Evolutionary conservation across 2,113 vertebrate genomes (phyloP).

Genomic region (Zosterops pallidus): DNA sequence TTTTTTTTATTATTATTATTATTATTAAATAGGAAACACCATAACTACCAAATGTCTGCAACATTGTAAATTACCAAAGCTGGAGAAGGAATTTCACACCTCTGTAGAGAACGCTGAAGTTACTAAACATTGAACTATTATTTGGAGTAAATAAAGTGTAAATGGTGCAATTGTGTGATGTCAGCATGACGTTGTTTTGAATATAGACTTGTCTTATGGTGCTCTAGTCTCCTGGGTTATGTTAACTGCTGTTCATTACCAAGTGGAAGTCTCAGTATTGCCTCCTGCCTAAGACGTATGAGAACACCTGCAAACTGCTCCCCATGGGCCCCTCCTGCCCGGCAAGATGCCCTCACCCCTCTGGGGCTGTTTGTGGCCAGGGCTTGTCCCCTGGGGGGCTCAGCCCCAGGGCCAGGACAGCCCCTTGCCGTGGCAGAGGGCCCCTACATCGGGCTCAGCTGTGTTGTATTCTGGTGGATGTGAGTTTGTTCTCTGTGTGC

Average conservation of each 20-base stretch:
- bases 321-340: neutral
- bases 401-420: neutral
- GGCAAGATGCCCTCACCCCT: neutral
- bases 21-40: constrained; percentile 46
- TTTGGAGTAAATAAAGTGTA: constrained; percentile 76
- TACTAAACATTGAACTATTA: constrained; percentile 71
- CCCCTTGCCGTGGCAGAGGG: neutral
- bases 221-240: constrained; percentile 80
- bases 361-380: neutral
- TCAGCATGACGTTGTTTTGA: constrained; percentile 82
- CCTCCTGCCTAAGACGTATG: constrained; percentile 48
- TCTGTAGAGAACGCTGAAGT: constrained; percentile 73
- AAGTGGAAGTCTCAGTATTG: constrained; percentile 71
- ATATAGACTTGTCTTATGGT: constrained; percentile 80
- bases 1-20: neutral
- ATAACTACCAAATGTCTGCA: constrained; percentile 66
- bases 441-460: constrained; percentile 28
- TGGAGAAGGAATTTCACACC: constrained; percentile 69
- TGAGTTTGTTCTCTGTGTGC: constrained; percentile 65
- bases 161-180: constrained; percentile 78
- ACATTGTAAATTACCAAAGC: constrained; percentile 67
- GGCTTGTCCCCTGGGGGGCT: neutral
- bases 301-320: constrained; percentile 32
- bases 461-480: constrained; percentile 62
- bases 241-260: constrained; percentile 79